phyloP scores from a whole-genome alignment of 2,113 vertebrate species.

The Lucifuga dentata region DNA sequence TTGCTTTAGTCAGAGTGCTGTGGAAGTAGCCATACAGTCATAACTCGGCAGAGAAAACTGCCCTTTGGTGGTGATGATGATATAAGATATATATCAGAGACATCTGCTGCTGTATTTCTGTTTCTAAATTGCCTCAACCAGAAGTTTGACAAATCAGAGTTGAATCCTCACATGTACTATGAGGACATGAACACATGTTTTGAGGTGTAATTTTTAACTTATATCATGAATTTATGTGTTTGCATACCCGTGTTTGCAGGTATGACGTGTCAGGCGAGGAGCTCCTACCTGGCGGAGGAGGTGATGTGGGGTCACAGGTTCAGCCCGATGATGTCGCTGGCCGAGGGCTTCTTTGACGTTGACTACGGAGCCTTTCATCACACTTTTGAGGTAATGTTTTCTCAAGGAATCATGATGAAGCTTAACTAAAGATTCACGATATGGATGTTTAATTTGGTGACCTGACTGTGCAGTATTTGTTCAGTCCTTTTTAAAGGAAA shows the following conservation, averaged over 20 bases:
- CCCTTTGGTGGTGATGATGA: too few species aligned
- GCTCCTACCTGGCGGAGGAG: constrained; percentile 93
- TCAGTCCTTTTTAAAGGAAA: too few species aligned
- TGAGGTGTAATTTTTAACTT: too few species aligned
- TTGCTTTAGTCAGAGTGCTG: constrained; percentile 37
- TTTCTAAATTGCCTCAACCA: too few species aligned
- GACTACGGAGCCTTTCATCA: constrained; percentile 95
- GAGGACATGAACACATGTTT: background rate
- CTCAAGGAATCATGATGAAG: background rate
- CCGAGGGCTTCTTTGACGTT: constrained; percentile 93
- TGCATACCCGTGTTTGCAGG: constrained; percentile 76
- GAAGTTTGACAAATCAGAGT: too few species aligned
- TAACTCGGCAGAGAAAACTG: too few species aligned
- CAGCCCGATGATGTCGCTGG: constrained; percentile 91
- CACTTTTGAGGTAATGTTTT: constrained; percentile 86
- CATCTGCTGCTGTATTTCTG: too few species aligned
- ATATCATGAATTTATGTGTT: background rate
- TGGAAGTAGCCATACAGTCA: constrained; percentile 11
- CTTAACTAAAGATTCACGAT: background rate
- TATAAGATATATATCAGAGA: too few species aligned
- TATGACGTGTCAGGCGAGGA: constrained; percentile 95
- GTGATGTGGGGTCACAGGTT: constrained; percentile 95
- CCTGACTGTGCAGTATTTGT: background rate
- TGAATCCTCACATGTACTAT: background rate
- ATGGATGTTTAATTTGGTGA: background rate